Conservation (phyloP, 2,888 invertebrate genomes). For the Pantelozetes paolii region DNA sequence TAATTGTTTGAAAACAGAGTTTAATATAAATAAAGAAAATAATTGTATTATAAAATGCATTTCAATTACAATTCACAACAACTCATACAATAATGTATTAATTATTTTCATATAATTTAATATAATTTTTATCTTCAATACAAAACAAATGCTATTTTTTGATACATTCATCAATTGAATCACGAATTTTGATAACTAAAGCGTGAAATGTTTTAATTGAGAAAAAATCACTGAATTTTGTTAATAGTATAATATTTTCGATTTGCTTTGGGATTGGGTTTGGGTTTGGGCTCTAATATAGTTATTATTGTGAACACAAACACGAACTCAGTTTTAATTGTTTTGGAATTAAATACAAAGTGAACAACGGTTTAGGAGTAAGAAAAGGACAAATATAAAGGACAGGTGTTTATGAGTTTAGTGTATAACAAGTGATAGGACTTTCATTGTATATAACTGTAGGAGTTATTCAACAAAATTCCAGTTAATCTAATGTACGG, state of each 20-base stretch:
- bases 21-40: too few species aligned
- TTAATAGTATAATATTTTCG: too few species aligned
- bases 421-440: not conserved
- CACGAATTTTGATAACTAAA: slow-evolving; percentile 7
- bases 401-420: slow-evolving; percentile 7
- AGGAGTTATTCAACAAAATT: not conserved
- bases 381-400: not conserved
- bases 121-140: not conserved
- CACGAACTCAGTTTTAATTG: slow-evolving; percentile 26
- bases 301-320: not conserved
- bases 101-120: not conserved
- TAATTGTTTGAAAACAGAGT: too few species aligned
- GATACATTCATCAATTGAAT: slow-evolving; percentile 9
- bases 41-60: too few species aligned
- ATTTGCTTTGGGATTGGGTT: too few species aligned
- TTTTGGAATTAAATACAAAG: not conserved
- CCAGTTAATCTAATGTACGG: not conserved
- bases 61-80: too few species aligned
- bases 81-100: too few species aligned
- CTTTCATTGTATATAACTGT: not conserved
- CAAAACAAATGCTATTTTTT: not conserved
- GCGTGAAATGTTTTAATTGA: slow-evolving; percentile 7
- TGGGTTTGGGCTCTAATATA: not conserved
- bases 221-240: not conserved
- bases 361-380: not conserved